These are phyloP conservation scores for Dasysyrphus albostriatus DNA, from an alignment of 2,888 invertebrate genomes.

Conservation along the genomic window DNA sequence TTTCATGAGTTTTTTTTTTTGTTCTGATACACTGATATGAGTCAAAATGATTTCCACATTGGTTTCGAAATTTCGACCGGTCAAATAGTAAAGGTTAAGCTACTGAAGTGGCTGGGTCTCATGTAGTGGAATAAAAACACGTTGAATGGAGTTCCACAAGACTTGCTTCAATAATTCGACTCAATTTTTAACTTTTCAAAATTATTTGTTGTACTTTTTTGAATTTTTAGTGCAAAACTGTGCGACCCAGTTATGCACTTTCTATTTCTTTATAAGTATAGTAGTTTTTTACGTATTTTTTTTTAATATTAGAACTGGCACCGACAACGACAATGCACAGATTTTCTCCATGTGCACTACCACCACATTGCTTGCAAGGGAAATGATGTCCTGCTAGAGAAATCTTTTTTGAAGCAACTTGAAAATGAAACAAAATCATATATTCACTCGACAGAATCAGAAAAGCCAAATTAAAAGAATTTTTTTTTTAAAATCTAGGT, in stretches of 20 bases:
- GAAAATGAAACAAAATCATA: background rate
- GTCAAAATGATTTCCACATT: no score
- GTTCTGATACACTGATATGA: no score
- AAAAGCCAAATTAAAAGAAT: background rate
- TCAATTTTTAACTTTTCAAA: background rate
- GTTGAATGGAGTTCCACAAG: no score
- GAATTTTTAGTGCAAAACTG: background rate
- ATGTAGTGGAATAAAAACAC: no score
- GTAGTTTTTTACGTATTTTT: background rate
- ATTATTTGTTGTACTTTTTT: background rate
- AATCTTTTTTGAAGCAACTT: background rate
- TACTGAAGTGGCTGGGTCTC: no score
- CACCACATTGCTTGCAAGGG: conserved; percentile 14
- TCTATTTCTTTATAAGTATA: background rate
- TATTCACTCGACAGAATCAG: background rate
- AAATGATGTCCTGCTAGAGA: conserved; percentile 45
- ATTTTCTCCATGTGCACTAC: conserved; percentile 48
- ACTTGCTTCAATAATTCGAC: no score
- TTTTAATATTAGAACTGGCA: background rate
- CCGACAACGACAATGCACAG: conserved; percentile 52
- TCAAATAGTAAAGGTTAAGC: no score
- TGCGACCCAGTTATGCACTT: background rate
- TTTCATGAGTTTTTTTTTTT: no score
- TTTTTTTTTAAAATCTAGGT: conserved; percentile 65
- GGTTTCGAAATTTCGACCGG: no score